phyloP scores from a whole-genome alignment of 2,888 invertebrate species.

The Sthenelais limicola region DNA sequence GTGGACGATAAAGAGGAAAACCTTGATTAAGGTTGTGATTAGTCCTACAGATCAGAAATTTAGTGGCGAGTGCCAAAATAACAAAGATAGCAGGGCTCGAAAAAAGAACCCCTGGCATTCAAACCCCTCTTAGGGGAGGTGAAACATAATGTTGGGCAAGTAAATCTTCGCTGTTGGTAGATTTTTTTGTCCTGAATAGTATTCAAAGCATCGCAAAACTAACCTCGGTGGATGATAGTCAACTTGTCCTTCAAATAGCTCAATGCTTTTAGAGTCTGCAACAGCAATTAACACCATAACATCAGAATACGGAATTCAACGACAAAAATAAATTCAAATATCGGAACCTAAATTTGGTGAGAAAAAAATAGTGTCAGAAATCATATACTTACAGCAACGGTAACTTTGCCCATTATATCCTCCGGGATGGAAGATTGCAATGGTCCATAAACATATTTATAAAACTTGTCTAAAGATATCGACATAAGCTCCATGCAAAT shows the following conservation, averaged over 20 bases:
- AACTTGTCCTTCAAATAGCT: constrained; percentile 98
- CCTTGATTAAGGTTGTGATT: no score
- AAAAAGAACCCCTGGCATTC: no score
- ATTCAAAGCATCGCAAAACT: constrained; percentile 29
- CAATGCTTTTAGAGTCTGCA: constrained; percentile 90
- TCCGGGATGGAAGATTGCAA: constrained; percentile 50
- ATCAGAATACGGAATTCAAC: background rate
- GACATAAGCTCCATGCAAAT: constrained; percentile 99
- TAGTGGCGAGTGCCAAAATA: no score
- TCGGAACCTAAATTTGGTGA: no score
- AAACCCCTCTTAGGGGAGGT: no score
- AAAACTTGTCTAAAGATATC: constrained; percentile 97
- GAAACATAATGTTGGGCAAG: no score
- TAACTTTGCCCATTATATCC: constrained; percentile 66
- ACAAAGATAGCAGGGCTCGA: no score
- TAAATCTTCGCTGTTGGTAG: no score
- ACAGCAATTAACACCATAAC: constrained; percentile 44
- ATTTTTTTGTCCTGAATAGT: no score
- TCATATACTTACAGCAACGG: constrained; percentile 67
- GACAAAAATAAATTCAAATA: constrained; percentile 1
- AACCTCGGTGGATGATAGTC: constrained; percentile 92
- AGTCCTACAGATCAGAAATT: no score
- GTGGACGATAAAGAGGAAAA: no score
- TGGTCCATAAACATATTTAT: constrained; percentile 74
- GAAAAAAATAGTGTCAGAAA: background rate